Evolutionary conservation across 2,797 vertebrate genomes (phyloP).

Genomic region (Eulemur rubriventer): DNA sequence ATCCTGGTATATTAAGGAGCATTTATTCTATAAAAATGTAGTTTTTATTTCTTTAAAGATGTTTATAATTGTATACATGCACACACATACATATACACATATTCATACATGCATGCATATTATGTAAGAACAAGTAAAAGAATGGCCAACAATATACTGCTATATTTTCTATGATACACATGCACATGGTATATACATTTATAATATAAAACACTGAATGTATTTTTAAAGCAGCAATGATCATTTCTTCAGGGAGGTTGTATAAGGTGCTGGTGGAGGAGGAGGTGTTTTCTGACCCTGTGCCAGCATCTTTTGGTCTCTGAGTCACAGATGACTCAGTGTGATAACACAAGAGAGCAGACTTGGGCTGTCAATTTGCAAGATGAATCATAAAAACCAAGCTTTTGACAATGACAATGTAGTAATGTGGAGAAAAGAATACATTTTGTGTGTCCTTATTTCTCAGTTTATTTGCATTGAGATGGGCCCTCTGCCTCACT

Average conservation of each 20-base stretch:
- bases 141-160: neutral
- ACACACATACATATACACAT: neutral
- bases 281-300: neutral
- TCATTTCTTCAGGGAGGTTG: neutral
- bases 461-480: neutral
- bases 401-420: slow-evolving; percentile 37
- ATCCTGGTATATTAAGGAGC: slow-evolving; percentile 6
- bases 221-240: neutral
- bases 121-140: neutral
- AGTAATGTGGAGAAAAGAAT: neutral
- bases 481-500: neutral
- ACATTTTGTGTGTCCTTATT: neutral
- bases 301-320: neutral
- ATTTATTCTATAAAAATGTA: neutral
- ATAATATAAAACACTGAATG: neutral
- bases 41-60: slow-evolving; percentile 44
- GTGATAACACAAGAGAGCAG: neutral
- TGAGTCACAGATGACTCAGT: slow-evolving; percentile 63
- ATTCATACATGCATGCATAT: neutral
- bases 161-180: neutral
- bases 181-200: neutral
- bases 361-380: slow-evolving; percentile 8
- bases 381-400: slow-evolving; percentile 24
- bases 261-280: neutral
- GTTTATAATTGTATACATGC: neutral